These are phyloP conservation scores for Netelia inedita DNA, from an alignment of 2,888 invertebrate species.

Conservation along the genomic window DNA sequence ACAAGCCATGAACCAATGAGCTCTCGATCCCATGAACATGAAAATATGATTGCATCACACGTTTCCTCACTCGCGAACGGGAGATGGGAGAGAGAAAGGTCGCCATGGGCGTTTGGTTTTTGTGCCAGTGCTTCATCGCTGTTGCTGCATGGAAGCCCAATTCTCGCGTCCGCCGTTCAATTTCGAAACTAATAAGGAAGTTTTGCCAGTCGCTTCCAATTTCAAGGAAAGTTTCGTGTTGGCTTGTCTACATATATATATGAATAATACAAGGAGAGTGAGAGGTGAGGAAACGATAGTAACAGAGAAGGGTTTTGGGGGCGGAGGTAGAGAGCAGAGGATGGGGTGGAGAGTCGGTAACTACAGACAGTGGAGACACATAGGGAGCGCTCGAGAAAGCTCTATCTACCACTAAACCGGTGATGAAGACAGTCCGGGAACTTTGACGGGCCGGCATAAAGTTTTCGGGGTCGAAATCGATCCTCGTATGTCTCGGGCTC, in stretches of 20 bases:
- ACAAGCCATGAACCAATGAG: conserved; percentile 24
- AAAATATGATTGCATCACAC: conserved; percentile 65
- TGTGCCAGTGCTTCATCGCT: conserved; percentile 45
- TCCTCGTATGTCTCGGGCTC: conserved; percentile 27
- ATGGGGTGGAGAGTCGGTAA: conserved; percentile 28
- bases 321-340: too few relatives aligned
- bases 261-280: conserved; percentile 23
- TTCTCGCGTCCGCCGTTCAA: conserved; percentile 69
- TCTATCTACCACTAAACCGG: conserved; percentile 24
- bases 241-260: conserved; percentile 3
- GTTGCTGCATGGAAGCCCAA: conserved; percentile 54
- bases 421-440: conserved; percentile 60
- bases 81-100: conserved; percentile 44
- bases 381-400: conserved; percentile 36
- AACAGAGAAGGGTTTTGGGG: background rate
- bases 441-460: conserved; percentile 43
- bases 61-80: conserved; percentile 33
- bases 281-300: conserved; percentile 45
- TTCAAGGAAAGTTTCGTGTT: conserved; percentile 69
- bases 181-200: conserved; percentile 74
- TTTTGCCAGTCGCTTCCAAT: conserved; percentile 71
- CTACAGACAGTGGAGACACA: conserved; percentile 13
- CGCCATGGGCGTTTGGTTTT: conserved; percentile 33
- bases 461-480: conserved; percentile 49
- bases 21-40: conserved; percentile 23